Percentiles rank a stretch among this genome's conserved stretches.
Conservation (phyloP, 2,113 vertebrate genomes). For the Philantomba maxwellii region DNA sequence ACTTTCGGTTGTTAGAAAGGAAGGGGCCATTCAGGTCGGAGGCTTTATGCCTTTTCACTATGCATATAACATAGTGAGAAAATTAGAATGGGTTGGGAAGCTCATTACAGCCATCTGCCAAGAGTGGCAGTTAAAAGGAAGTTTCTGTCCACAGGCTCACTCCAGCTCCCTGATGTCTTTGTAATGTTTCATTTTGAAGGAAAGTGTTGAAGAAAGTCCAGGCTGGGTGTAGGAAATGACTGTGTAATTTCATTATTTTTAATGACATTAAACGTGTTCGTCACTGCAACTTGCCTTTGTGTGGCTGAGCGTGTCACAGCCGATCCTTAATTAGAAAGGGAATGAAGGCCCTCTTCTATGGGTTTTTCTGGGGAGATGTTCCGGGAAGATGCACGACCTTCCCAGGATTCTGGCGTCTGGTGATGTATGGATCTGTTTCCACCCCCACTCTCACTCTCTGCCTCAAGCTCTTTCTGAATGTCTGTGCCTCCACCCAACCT, state of each 20-base stretch:
- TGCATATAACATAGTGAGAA: neutral
- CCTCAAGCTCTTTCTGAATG: neutral
- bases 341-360: neutral
- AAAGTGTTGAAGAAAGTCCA: neutral
- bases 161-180: neutral
- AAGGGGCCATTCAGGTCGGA: neutral
- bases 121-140: neutral
- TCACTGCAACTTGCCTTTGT: slow-evolving; percentile 2
- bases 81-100: neutral
- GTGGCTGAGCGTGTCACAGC: neutral
- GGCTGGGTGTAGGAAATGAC: slow-evolving; percentile 32
- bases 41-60: neutral
- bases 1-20: too few relatives aligned
- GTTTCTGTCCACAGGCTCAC: neutral
- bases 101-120: neutral
- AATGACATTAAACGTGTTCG: slow-evolving; percentile 49
- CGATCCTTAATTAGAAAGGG: slow-evolving; percentile 13
- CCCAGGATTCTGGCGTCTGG: neutral
- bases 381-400: neutral
- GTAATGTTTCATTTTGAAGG: neutral
- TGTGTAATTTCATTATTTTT: slow-evolving; percentile 48
- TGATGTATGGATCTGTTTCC: neutral
- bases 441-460: too few relatives aligned
- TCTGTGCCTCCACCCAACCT: neutral
- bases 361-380: neutral